Evolutionary conservation across 1,140 invertebrate genomes (phyloP).

Genomic region (Pseudoatta argentina): DNA sequence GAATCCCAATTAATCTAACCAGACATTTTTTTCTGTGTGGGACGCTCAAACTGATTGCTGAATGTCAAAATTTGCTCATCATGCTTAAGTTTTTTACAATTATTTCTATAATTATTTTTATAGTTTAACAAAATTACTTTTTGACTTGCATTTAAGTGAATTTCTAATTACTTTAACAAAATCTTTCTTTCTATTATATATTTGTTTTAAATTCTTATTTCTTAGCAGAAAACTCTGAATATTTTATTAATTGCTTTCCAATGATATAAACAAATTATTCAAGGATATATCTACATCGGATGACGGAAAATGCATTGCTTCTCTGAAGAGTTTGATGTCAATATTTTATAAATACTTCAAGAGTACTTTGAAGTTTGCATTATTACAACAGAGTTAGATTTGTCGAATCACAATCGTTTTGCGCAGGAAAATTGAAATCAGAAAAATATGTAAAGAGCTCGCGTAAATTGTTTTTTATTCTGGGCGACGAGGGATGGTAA

Average conservation of each 20-base stretch:
- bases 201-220: too few relatives aligned
- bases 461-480: slow-evolving; percentile 49
- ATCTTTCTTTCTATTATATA: too few relatives aligned
- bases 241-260: not conserved
- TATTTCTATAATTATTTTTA: too few relatives aligned
- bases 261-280: not conserved
- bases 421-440: not conserved
- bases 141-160: too few relatives aligned
- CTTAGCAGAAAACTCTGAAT: not conserved
- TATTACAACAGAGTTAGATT: not conserved
- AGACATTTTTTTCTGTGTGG: too few relatives aligned
- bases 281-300: not conserved
- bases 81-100: too few relatives aligned
- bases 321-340: not conserved
- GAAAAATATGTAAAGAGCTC: slow-evolving; percentile 29
- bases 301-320: not conserved
- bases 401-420: not conserved
- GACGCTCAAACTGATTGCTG: too few relatives aligned
- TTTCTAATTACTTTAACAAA: too few relatives aligned
- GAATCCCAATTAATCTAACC: too few relatives aligned
- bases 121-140: too few relatives aligned
- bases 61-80: too few relatives aligned
- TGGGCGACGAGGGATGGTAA: not conserved
- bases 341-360: not conserved
- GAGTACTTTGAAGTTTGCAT: not conserved